Evolutionary conservation across 2,113 vertebrate genomes (phyloP).

Genomic region (Pao palembangensis): DNA sequence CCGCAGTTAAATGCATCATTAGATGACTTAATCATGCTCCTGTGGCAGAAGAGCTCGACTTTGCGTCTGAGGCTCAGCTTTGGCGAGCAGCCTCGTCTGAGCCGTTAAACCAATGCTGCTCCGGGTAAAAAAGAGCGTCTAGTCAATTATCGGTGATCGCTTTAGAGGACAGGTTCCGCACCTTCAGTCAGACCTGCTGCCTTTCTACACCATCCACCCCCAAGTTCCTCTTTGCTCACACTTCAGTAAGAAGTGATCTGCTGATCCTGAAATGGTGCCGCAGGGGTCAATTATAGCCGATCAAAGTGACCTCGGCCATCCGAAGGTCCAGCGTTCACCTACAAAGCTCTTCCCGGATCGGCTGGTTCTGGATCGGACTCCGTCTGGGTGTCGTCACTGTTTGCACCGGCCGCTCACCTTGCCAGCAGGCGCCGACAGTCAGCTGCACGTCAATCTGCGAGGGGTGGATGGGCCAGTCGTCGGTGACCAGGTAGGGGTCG

Average conservation of each 20-base stretch:
- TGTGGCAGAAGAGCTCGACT: slow-evolving; percentile 24
- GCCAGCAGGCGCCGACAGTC: slow-evolving; percentile 96
- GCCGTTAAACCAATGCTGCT: slow-evolving; percentile 28
- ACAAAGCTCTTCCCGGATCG: neutral
- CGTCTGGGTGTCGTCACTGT: slow-evolving; percentile 1
- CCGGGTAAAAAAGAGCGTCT: slow-evolving; percentile 18
- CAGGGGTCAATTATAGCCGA: no score
- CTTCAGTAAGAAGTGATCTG: no score
- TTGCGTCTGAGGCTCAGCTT: slow-evolving; percentile 41
- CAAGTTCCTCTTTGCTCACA: no score
- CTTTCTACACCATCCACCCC: no score
- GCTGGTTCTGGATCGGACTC: neutral
- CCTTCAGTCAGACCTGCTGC: slow-evolving; percentile 23
- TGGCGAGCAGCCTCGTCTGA: slow-evolving; percentile 44
- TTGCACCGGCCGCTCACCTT: slow-evolving; percentile 76
- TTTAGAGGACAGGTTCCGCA: slow-evolving; percentile 41
- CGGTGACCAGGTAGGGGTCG: slow-evolving; percentile 96
- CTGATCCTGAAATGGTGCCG: no score
- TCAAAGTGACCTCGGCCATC: no score
- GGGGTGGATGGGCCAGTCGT: slow-evolving; percentile 97
- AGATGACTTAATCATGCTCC: slow-evolving; percentile 35
- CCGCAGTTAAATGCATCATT: slow-evolving; percentile 38
- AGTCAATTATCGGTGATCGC: slow-evolving; percentile 54
- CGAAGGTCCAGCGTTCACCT: no score
- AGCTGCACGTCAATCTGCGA: slow-evolving; percentile 96